Conservation (phyloP, 2,888 invertebrate genomes). For the Zaprionus lineosus region DNA sequence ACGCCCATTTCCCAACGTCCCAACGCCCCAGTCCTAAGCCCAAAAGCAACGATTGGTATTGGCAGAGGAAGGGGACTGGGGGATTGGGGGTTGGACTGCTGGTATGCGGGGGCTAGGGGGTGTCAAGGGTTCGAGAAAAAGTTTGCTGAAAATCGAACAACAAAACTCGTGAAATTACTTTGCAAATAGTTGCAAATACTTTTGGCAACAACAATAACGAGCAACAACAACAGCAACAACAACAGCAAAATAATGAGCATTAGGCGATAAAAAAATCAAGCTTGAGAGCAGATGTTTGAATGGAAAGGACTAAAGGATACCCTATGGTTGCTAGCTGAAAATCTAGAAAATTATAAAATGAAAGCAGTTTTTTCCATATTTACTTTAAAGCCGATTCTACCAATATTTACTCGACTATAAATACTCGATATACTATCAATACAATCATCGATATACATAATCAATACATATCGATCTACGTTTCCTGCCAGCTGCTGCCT, state of each 20-base stretch:
- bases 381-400: too few species aligned
- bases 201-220: conserved; percentile 14
- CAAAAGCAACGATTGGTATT: conserved; percentile 2
- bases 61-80: too few species aligned
- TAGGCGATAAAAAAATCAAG: conserved; percentile 53
- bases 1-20: not conserved
- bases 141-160: conserved; percentile 55
- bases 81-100: too few species aligned
- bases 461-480: too few species aligned
- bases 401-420: too few species aligned
- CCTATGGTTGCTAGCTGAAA: too few species aligned
- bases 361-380: too few species aligned
- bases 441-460: too few species aligned
- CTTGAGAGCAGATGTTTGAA: not conserved
- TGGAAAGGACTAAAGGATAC: not conserved
- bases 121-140: conserved; percentile 28
- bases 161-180: conserved; percentile 69
- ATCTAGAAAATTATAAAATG: too few species aligned
- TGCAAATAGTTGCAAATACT: conserved; percentile 63
- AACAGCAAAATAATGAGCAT: conserved; percentile 60
- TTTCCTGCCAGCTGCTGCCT: too few species aligned
- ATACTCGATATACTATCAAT: too few species aligned
- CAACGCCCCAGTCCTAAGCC: not conserved
- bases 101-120: too few species aligned
- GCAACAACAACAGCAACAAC: conserved; percentile 21